A percentile compares a stretch with the other conserved stretches of the same genome.
Evolutionary conservation across 2,113 vertebrate species (phyloP).

Genomic region (Leptocoma aspasia): DNA sequence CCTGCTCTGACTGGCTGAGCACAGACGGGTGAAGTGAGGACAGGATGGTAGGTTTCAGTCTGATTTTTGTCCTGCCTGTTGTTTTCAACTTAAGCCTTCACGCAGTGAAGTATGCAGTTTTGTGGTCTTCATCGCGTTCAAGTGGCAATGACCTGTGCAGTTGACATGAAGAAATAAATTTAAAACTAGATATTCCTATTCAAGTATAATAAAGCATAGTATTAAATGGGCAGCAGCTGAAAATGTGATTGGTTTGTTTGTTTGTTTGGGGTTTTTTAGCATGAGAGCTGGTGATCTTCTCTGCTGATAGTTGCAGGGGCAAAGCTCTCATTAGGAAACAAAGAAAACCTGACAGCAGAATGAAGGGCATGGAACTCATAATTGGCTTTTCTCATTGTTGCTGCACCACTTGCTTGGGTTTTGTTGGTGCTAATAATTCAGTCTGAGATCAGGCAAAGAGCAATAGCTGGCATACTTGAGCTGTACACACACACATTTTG

Average conservation of each 20-base stretch:
- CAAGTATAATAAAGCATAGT: neutral
- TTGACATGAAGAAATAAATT: neutral
- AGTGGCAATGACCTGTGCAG: neutral
- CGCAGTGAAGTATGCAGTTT: accelerated
- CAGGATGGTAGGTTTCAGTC: neutral
- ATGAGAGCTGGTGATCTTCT: neutral
- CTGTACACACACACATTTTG: neutral
- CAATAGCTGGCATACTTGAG: neutral
- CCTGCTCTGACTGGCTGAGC: neutral
- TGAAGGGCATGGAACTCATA: neutral
- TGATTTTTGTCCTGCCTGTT: neutral
- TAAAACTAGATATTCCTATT: neutral
- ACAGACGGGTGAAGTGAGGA: neutral
- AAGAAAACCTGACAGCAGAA: neutral
- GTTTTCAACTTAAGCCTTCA: neutral
- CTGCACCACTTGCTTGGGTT: neutral
- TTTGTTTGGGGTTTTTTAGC: neutral
- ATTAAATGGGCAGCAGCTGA: neutral
- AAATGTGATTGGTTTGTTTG: neutral
- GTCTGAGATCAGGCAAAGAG: neutral
- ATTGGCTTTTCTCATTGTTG: neutral
- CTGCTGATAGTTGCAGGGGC: neutral
- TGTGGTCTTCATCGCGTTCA: neutral
- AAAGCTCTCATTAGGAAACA: neutral
- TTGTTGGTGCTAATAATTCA: neutral